These are phyloP conservation scores for Euthynnus affinis DNA, from an alignment of 2,797 vertebrate genomes.

Conservation along the genomic window DNA sequence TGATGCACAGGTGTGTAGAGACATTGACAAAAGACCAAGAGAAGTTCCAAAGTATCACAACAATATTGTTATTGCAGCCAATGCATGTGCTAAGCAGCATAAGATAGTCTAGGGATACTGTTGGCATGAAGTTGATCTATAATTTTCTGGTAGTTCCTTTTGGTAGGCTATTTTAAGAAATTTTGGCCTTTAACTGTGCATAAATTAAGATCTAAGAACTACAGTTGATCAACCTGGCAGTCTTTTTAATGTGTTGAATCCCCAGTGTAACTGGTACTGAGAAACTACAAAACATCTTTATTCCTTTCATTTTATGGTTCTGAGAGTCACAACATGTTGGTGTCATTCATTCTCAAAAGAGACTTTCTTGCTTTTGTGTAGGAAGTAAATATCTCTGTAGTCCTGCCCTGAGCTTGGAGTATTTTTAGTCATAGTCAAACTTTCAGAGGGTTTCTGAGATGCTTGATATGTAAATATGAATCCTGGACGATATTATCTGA, in stretches of 20 bases:
- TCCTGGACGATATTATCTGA: slow-evolving; percentile 31
- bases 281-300: slow-evolving; percentile 28
- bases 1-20: neutral
- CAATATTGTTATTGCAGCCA: neutral
- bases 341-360: slow-evolving; percentile 54
- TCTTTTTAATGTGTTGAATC: slow-evolving; percentile 30
- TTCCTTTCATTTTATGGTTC: slow-evolving; percentile 36
- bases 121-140: neutral
- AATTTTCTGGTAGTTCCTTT: neutral
- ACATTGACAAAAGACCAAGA: neutral
- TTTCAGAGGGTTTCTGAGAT: slow-evolving; percentile 39
- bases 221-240: slow-evolving; percentile 8
- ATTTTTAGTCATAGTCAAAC: slow-evolving; percentile 71
- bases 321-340: slow-evolving; percentile 47
- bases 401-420: slow-evolving; percentile 37
- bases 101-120: neutral
- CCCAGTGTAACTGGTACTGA: slow-evolving; percentile 7
- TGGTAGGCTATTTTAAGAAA: slow-evolving; percentile 3
- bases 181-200: neutral
- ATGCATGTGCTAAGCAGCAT: neutral
- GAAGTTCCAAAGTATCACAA: neutral
- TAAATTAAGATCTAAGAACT: neutral
- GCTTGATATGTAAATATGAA: slow-evolving; percentile 69
- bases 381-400: slow-evolving; percentile 59
- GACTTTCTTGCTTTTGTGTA: slow-evolving; percentile 42